Base-by-base conservation (phyloP, 2,113 vertebrate species). In the Clarias magur region DNA sequence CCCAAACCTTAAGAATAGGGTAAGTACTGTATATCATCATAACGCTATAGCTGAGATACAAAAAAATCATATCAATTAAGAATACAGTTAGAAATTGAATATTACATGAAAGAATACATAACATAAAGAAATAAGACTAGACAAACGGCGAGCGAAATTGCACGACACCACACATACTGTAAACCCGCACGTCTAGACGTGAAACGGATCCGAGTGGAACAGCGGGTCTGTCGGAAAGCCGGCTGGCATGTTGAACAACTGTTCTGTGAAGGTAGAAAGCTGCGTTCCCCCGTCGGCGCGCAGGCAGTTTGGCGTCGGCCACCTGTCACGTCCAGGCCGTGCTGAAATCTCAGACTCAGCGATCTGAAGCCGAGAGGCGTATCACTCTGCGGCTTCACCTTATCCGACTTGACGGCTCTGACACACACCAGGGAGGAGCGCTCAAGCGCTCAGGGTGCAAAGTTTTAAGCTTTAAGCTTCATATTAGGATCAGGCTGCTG, bases 311-410 rank as follows among this genome's bases (percentile, higher is more conserved):
- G 70, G 62, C 62, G 82, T 85, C 81, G 85, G 87, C 67, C 80
- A 88, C 72, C 85, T 89, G 86, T 89, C 88, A 88, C 65, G 53
- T 65, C 23, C 62, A 72, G 80, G 12, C 53, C 27, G 12, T n/a
- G 30, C 68, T 80, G 63, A 88, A 88, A 88, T 70, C 84, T 82
- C 86, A 59, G 73, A 80, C 83, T 89, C 88, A 89, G 90, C 88
- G 87, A 75, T 87, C 80, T 78, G 67, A 75, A 53, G 62, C 68
- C 76, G 67, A 63, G 88, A 48, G 27, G 48, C 72, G 10, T 80
- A 85, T 88, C 87, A 90, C 78, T 81, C 79, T 63, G 17, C 34
- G 62, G 53, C 86, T 82, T 73, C 86, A 85, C 83, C 59, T 27
- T 57, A 82, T 90, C 76, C 81, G 63, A 68, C 87, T 73, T 85